These are phyloP conservation scores for Synergus japonicus DNA, from an alignment of 2,888 invertebrate species.

Conservation along the genomic window DNA sequence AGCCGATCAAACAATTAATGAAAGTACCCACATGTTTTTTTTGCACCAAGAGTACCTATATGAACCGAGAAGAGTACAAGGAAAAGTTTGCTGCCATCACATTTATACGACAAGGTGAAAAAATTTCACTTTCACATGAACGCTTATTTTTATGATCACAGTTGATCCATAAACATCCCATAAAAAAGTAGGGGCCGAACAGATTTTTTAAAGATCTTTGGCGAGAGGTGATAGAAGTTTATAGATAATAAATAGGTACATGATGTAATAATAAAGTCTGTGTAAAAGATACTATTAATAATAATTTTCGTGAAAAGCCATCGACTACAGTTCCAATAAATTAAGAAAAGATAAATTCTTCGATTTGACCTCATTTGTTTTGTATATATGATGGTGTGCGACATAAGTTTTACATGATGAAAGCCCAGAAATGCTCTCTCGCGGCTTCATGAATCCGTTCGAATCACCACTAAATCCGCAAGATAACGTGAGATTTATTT, in stretches of 20 bases:
- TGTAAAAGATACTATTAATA: too few relatives aligned
- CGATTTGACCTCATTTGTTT: constrained; percentile 8
- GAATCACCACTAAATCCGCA: not conserved
- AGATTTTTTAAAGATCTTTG: too few relatives aligned
- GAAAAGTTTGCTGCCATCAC: not conserved
- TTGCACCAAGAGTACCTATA: not conserved
- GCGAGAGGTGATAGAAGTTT: too few relatives aligned
- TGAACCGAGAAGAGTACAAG: not conserved
- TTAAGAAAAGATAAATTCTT: not conserved
- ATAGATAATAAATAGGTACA: too few relatives aligned
- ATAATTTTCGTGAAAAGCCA: too few relatives aligned
- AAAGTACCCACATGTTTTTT: constrained; percentile 1
- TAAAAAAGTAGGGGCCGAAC: too few relatives aligned
- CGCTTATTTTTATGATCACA: too few relatives aligned
- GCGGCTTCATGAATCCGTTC: constrained; percentile 13
- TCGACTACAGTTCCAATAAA: not conserved
- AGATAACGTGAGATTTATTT: not conserved
- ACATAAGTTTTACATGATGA: not conserved
- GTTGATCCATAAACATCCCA: too few relatives aligned
- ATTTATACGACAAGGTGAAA: too few relatives aligned
- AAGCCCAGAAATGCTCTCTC: constrained; percentile 17
- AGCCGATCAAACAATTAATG: constrained; percentile 37
- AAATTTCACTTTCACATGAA: too few relatives aligned
- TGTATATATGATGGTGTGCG: not conserved
- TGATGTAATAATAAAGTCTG: too few relatives aligned